Conservation (phyloP, 2,113 vertebrate genomes). For the Xiphophorus couchianus region DNA sequence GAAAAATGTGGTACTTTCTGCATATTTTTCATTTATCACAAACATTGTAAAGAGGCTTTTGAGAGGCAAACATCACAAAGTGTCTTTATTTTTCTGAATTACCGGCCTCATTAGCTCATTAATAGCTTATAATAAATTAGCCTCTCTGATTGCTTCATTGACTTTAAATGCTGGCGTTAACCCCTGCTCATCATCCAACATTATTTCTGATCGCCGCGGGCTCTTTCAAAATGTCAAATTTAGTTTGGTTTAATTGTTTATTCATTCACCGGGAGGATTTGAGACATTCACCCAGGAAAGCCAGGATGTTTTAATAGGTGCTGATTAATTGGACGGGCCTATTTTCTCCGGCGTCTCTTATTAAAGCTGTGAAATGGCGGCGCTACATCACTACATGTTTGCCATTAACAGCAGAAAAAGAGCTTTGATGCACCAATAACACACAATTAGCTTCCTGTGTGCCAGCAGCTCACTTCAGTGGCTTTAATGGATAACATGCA, state of each 20-base stretch:
- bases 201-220: slow-evolving; percentile 4
- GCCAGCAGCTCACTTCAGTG: slow-evolving; percentile 19
- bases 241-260: slow-evolving; percentile 20
- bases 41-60: not conserved
- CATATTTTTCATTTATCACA: too few species aligned
- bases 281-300: slow-evolving; percentile 1
- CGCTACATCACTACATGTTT: slow-evolving; percentile 9
- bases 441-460: slow-evolving; percentile 24
- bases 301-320: slow-evolving; percentile 5
- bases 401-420: slow-evolving; percentile 6
- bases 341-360: slow-evolving; percentile 1
- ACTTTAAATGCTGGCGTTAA: slow-evolving; percentile 8
- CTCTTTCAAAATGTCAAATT: slow-evolving; percentile 23
- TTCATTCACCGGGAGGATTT: slow-evolving; percentile 3
- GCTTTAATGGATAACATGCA: slow-evolving; percentile 33
- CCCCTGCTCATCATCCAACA: slow-evolving; percentile 2
- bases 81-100: not conserved
- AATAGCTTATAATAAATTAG: slow-evolving; percentile 28
- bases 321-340: slow-evolving; percentile 8
- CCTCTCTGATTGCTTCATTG: not conserved
- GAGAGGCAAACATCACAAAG: not conserved
- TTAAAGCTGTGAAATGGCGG: not conserved
- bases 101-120: slow-evolving; percentile 25
- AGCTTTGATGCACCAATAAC: slow-evolving; percentile 14
- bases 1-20: too few species aligned